phyloP scores from a whole-genome alignment of 1,140 invertebrate genomes.

The Pteromalus puparum region DNA sequence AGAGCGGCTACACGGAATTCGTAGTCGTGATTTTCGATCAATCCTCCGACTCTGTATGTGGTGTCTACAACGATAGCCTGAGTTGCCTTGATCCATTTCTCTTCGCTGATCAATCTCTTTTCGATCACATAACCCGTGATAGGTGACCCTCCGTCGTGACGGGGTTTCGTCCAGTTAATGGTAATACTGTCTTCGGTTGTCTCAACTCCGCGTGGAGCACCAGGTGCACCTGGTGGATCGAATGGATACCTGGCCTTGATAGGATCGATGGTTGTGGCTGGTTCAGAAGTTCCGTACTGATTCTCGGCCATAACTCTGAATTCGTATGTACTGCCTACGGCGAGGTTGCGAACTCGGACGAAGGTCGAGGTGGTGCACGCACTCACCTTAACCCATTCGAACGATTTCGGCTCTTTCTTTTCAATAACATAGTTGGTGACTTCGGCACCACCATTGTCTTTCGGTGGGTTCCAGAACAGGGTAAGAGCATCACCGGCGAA shows the following conservation, averaged over 20 bases:
- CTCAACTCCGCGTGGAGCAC: constrained; percentile 89
- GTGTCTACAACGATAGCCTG: constrained; percentile 89
- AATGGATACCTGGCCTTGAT: constrained; percentile 97
- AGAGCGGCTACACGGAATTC: constrained; percentile 97
- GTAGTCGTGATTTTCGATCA: constrained; percentile 97
- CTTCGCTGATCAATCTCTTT: constrained; percentile 90
- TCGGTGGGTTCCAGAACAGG: constrained; percentile 96
- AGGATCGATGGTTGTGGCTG: constrained; percentile 89
- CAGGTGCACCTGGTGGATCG: constrained; percentile 93
- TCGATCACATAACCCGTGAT: constrained; percentile 96
- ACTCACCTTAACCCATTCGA: constrained; percentile 92
- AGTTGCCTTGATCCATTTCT: constrained; percentile 93
- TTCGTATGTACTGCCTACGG: constrained; percentile 94
- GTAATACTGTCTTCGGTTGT: constrained; percentile 96
- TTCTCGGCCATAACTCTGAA: constrained; percentile 99
- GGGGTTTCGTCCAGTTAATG: constrained; percentile 93
- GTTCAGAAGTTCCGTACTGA: constrained; percentile 95
- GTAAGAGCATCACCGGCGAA: constrained; percentile 97
- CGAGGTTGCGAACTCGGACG: constrained; percentile 92
- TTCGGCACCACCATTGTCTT: constrained; percentile 95
- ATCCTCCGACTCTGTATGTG: constrained; percentile 86
- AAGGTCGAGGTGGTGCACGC: constrained; percentile 93
- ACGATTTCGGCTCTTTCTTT: constrained; percentile 88
- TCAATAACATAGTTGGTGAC: constrained; percentile 98
- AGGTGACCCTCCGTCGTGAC: constrained; percentile 93